phyloP scores from a whole-genome alignment of 2,797 vertebrate species.

The Esox masquinongy region DNA sequence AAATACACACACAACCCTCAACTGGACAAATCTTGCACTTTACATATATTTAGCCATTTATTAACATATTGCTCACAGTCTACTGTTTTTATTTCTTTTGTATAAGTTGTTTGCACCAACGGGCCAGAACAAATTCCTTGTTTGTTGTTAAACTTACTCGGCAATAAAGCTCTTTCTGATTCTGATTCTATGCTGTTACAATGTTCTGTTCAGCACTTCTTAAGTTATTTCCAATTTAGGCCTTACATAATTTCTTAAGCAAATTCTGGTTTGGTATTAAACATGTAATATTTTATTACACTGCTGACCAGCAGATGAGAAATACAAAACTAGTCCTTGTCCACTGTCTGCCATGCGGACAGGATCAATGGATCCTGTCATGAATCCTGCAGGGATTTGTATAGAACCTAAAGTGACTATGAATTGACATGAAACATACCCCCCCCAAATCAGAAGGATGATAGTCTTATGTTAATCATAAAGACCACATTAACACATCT shows the following conservation, averaged over 20 bases:
- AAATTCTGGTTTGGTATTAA: background rate
- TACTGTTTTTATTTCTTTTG: no score
- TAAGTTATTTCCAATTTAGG: background rate
- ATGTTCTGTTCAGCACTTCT: background rate
- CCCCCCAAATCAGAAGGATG: slow-evolving; percentile 24
- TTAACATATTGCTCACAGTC: no score
- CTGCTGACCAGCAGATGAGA: background rate
- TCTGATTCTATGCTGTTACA: no score
- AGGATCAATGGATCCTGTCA: background rate
- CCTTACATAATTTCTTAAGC: background rate
- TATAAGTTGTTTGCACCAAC: no score
- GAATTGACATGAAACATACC: slow-evolving; percentile 11
- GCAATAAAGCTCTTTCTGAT: no score
- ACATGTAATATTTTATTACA: background rate
- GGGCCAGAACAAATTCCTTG: no score
- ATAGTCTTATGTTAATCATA: slow-evolving; percentile 37
- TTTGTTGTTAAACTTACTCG: no score
- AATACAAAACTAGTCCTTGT: background rate
- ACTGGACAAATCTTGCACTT: no score
- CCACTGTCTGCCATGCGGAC: background rate
- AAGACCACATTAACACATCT: background rate
- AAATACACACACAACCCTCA: no score
- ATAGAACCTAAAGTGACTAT: slow-evolving; percentile 11
- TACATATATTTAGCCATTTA: no score
- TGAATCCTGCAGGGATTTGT: slow-evolving; percentile 9